Base-by-base conservation (phyloP, 2,113 vertebrate species). In the Albula glossodonta region DNA sequence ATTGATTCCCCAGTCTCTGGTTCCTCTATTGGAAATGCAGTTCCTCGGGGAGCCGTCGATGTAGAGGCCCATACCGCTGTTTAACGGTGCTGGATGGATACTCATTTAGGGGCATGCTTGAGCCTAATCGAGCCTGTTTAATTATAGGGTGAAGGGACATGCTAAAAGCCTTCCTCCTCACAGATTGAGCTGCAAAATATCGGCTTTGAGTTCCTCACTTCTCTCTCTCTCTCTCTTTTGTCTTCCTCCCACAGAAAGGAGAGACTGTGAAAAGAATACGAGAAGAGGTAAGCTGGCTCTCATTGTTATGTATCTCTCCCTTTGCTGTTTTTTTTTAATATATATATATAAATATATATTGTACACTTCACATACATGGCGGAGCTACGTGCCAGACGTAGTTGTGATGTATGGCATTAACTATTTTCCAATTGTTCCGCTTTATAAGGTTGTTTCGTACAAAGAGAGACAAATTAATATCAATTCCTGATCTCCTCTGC, bases 181-280 rank as follows among this genome's bases (percentile, higher is more conserved):
- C 63, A 79, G 25, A 78, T 49, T 78, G 57, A 50, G 12, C 57
- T 81, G 56, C 66, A 10, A 2, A n/a, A 57, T 4, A 78, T 22
- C 51, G 60, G 51, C 49, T 86, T 56, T 85, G 56, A 84, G 56
- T 74, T 41, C 63, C 60, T 0, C 60, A 19, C 17, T 12, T 56
- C 12, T 15, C 11, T 66, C 53, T 56, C 53, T n/a, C n/a, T 12
- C 12, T 9, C 31, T 74, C 22, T 90, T 52, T 88, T 78, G 89
- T 53, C 87, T 92, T 91, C 88, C 85, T 85, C 91, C 89, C 0
- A 51, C 96, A 98, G 97, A 98, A 98, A 96, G 97, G 97, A 89
- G 97, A 98, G 92, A 98, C 97, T 0, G 97, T 98, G 84, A 98
- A 98, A 91, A 96, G 96, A 93, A 98, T 98, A 95, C 94, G 97